A percentile compares a stretch with the other conserved stretches of the same genome.
Conservation (phyloP, 2,888 invertebrate genomes). For the Hypsopygia costalis region DNA sequence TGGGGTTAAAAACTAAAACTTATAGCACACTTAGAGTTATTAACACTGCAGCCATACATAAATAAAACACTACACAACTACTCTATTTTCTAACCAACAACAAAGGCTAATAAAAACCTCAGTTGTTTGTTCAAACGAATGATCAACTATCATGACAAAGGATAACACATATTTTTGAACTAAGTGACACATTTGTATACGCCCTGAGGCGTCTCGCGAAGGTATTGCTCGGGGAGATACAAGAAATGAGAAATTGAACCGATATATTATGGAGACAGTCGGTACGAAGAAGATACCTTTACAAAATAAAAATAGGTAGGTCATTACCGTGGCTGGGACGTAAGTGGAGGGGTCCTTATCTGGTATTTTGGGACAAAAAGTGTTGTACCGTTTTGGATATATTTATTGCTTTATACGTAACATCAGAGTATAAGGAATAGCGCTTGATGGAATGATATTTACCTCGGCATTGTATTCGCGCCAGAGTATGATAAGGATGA, state of each 20-base stretch:
- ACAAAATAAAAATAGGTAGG: conserved; percentile 21
- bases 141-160: conserved; percentile 14
- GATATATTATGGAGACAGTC: conserved; percentile 20
- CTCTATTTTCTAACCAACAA: too few species aligned
- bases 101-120: too few species aligned
- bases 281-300: conserved; percentile 13
- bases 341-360: conserved; percentile 15
- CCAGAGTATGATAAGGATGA: too few species aligned
- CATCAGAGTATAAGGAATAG: too few species aligned
- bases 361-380: conserved; percentile 2
- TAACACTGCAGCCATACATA: too few species aligned
- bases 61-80: too few species aligned
- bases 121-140: conserved; percentile 10
- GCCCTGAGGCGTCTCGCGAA: conserved; percentile 3
- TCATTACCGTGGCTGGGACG: conserved; percentile 13
- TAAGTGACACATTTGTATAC: conserved; percentile 18
- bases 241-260: conserved; percentile 16
- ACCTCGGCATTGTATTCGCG: too few species aligned
- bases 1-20: too few species aligned
- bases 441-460: too few species aligned
- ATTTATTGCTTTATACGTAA: too few species aligned
- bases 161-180: conserved; percentile 12
- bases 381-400: neutral
- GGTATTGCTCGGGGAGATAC: conserved; percentile 17
- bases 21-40: too few species aligned